Evolutionary conservation across 2,113 vertebrate genomes (phyloP).

Genomic region (Siniperca knerii): DNA sequence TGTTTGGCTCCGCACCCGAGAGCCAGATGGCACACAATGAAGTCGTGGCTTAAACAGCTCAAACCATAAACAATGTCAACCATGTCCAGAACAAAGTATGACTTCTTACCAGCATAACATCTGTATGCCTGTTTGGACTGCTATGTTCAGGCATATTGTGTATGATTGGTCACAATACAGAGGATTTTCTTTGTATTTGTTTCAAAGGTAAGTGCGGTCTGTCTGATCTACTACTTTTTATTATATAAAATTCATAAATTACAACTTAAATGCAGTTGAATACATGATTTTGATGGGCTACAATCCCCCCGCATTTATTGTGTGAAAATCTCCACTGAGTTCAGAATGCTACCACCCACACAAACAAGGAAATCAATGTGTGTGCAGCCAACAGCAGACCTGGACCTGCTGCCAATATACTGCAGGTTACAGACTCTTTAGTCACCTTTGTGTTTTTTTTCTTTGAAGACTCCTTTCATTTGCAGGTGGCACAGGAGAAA

Average conservation of each 20-base stretch:
- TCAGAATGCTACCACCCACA: slow-evolving; percentile 44
- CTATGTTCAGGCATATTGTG: background rate
- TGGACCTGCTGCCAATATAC: slow-evolving; percentile 40
- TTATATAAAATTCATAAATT: background rate
- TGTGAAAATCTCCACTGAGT: slow-evolving; percentile 20
- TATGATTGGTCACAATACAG: background rate
- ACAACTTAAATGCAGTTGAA: background rate
- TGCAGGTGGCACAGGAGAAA: slow-evolving; percentile 13
- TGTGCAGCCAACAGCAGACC: slow-evolving; percentile 29
- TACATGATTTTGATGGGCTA: background rate
- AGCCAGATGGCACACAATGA: slow-evolving; percentile 44
- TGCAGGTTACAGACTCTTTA: slow-evolving; percentile 5
- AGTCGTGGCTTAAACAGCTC: slow-evolving; percentile 26
- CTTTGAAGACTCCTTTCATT: background rate
- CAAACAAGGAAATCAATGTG: slow-evolving; percentile 47
- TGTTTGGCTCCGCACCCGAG: slow-evolving; percentile 41
- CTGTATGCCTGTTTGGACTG: background rate
- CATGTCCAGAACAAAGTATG: slow-evolving; percentile 12
- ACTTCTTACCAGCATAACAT: slow-evolving; percentile 3
- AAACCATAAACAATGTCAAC: slow-evolving; percentile 40
- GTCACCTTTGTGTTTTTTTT: background rate
- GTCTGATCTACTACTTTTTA: background rate
- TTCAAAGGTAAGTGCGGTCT: background rate
- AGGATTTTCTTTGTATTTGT: background rate
- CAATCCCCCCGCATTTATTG: background rate